Evolutionary conservation across 2,797 vertebrate genomes (phyloP).

Genomic region (Lacerta agilis): DNA sequence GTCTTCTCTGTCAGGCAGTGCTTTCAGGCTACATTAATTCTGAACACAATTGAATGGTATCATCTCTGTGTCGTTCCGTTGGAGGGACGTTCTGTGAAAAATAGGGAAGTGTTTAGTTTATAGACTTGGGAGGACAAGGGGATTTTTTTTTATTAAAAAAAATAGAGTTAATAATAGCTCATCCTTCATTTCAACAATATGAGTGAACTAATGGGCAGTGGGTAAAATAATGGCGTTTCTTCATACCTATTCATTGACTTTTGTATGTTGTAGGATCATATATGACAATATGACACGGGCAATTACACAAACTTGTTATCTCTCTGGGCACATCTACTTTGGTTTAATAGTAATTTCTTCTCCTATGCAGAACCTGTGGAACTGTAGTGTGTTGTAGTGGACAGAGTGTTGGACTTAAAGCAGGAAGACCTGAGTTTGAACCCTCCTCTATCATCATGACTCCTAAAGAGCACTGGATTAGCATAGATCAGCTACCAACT

Average conservation of each 20-base stretch:
- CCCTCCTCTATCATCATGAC: no score
- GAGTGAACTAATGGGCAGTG: no score
- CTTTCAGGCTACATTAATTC: slow-evolving; percentile 72
- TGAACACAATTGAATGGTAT: slow-evolving; percentile 69
- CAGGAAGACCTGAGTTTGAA: no score
- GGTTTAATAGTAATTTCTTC: no score
- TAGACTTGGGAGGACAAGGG: not conserved
- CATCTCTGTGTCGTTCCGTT: slow-evolving; percentile 56
- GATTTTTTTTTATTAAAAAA: slow-evolving; percentile 50
- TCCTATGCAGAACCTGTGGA: no score
- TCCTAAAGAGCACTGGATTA: no score
- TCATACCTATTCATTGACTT: not conserved
- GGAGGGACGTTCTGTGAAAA: slow-evolving; percentile 40
- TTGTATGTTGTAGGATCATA: not conserved
- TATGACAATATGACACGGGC: not conserved
- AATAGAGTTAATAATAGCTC: slow-evolving; percentile 15
- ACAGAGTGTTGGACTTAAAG: no score
- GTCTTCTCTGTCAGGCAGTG: slow-evolving; percentile 26
- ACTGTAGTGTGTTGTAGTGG: no score
- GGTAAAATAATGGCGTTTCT: no score
- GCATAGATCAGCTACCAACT: no score
- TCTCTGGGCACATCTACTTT: not conserved
- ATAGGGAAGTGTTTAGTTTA: slow-evolving; percentile 42
- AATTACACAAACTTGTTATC: not conserved
- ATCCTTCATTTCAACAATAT: slow-evolving; percentile 15